Percentiles rank a stretch among this genome's conserved stretches.
Conservation (phyloP, 2,113 vertebrate genomes). For the Thryonomys swinderianus region DNA sequence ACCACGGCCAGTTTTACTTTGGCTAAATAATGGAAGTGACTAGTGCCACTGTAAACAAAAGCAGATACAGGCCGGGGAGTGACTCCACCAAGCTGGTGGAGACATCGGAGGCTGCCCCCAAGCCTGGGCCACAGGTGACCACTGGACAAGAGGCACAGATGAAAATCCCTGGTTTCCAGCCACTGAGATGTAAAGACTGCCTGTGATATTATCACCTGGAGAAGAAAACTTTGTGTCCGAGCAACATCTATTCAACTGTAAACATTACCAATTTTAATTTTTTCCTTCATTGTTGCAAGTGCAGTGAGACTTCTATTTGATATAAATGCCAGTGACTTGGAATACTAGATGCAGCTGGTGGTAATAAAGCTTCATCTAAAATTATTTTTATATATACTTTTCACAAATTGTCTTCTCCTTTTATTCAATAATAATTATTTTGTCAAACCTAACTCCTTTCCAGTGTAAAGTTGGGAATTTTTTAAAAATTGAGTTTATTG, state of each 20-base stretch:
- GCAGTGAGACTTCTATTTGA: background rate
- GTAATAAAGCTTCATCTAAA: background rate
- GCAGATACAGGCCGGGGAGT: background rate
- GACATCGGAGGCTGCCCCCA: background rate
- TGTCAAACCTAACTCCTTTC: background rate
- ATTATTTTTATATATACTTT: conserved; percentile 24
- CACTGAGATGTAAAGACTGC: background rate
- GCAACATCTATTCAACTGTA: background rate
- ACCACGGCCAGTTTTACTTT: background rate
- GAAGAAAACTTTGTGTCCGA: background rate
- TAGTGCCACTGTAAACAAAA: background rate
- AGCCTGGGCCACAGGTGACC: background rate
- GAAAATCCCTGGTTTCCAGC: background rate
- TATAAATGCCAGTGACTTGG: background rate
- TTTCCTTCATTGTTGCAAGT: background rate
- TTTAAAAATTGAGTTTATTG: too few species aligned
- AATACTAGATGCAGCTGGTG: background rate
- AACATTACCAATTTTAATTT: background rate
- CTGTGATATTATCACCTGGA: background rate
- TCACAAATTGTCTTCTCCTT: conserved; percentile 15
- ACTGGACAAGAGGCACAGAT: background rate
- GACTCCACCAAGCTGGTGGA: background rate
- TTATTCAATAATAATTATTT: background rate
- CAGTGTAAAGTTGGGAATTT: background rate
- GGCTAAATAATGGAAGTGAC: background rate